Base-by-base conservation (phyloP, 2,113 vertebrate species). In the Bambusicola thoracicus region DNA sequence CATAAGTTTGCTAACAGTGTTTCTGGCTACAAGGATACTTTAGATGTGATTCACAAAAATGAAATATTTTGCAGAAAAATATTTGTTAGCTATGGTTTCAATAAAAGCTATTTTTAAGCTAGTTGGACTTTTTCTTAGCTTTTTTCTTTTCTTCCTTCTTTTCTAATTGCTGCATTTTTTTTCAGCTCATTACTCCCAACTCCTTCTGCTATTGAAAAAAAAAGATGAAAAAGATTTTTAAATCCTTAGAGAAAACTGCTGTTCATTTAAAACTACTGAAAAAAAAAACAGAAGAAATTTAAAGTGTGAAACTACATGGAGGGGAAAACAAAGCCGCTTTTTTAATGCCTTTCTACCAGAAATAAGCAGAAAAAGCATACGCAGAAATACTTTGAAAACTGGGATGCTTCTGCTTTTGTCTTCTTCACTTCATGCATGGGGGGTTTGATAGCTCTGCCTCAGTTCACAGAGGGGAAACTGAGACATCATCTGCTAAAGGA, bases 161-260 rank as follows among this genome's bases (percentile, higher is more conserved):
- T 79, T 4, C 56, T 72, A 29, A 48, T 44, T 82, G 56, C 32
- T 82, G 36, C 25, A 25, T 68, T 80, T 80, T 86, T 43, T 38
- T 92, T 49, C 48, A 49, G 27, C 27, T 87, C 44, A 30, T 80
- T 85, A 76, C 36, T 90, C 7, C 10, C 29, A 77, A 8, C 38
- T 91, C 32, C 0, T 2, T 59, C 73, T 86, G 41, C 56, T 65
- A 15, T 49, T 89, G 59, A 48, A 51, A 87, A 90, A 87, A 90
- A 82, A 40, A 36, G 59, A 74, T 12, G 4, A 51, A 80, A 66
- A 87, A 51, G 0, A 56, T 36, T 92, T 75, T 34, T 56, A 66
- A 94, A 73, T 16, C 44, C 66, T 81, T 87, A 89, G 78, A 89
- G 85, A 87, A 89, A 89, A 62, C 24, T 79, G 10, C 13, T 89